phyloP scores from a whole-genome alignment of 1,140 invertebrate species.

The Lepidurus arcticus region DNA sequence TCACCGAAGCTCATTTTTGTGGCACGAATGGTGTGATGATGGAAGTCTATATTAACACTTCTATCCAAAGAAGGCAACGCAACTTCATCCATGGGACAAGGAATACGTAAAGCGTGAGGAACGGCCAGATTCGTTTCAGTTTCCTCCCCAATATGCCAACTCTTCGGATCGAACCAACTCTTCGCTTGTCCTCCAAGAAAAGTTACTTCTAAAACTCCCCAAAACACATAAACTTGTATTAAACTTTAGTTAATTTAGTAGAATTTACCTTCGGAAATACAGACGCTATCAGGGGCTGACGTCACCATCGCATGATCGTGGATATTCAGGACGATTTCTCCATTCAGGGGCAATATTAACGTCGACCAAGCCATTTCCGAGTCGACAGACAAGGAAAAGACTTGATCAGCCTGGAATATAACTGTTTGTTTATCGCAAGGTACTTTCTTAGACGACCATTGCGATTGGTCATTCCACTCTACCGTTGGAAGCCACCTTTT shows the following conservation, averaged over 20 bases:
- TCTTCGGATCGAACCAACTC: neutral
- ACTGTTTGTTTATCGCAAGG: neutral
- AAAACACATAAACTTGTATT: neutral
- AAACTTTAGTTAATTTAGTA: neutral
- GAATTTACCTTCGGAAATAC: neutral
- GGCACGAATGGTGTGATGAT: neutral
- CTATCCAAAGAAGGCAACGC: neutral
- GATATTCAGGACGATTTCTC: neutral
- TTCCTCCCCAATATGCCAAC: neutral
- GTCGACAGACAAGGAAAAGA: neutral
- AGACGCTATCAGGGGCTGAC: neutral
- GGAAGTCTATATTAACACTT: neutral
- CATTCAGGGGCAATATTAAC: neutral
- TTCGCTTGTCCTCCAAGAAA: neutral
- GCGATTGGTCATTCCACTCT: neutral
- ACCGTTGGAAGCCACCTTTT: conserved; percentile 2
- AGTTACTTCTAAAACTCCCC: neutral
- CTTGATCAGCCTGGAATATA: neutral
- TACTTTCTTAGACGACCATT: neutral
- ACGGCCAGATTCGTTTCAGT: neutral
- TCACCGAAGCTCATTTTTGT: neutral
- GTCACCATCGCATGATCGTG: neutral
- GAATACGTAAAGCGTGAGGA: neutral
- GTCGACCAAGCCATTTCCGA: neutral
- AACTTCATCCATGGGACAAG: neutral